These are phyloP conservation scores for Brachypodius melanocephalos DNA, from an alignment of 2,113 vertebrate species.

Conservation along the genomic window DNA sequence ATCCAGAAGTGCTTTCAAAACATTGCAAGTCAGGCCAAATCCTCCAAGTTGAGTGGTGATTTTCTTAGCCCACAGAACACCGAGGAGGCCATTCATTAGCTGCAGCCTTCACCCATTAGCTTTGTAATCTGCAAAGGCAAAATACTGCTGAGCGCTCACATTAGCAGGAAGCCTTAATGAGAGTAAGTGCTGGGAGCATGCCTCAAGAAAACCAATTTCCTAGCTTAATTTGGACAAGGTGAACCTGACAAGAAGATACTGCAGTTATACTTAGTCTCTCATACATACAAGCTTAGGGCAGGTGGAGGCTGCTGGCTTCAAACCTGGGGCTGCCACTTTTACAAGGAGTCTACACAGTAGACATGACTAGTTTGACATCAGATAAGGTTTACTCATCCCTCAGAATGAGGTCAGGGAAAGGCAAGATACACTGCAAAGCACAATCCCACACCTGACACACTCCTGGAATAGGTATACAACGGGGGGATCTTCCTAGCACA, in stretches of 20 bases:
- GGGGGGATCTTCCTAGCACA: neutral
- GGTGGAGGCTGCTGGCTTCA: neutral
- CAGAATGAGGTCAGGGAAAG: neutral
- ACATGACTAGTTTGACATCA: neutral
- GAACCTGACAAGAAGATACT: neutral
- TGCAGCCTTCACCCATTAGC: neutral
- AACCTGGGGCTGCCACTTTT: neutral
- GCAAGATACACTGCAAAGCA: neutral
- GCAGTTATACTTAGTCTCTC: neutral
- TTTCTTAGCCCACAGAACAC: neutral
- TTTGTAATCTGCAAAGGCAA: neutral
- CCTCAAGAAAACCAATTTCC: conserved; percentile 36
- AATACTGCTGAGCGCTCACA: conserved; percentile 22
- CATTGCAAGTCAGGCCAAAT: neutral
- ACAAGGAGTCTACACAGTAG: neutral
- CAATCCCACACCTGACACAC: fast-evolving
- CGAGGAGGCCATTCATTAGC: neutral
- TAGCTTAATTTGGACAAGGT: conserved; percentile 1
- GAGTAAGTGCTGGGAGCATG: neutral
- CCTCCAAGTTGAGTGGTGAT: neutral
- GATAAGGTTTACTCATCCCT: neutral
- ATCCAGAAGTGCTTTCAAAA: neutral
- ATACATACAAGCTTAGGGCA: neutral
- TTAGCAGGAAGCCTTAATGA: conserved; percentile 40
- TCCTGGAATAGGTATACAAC: neutral